Conservation (phyloP, 2,888 invertebrate species). For the Eledone cirrhosa region DNA sequence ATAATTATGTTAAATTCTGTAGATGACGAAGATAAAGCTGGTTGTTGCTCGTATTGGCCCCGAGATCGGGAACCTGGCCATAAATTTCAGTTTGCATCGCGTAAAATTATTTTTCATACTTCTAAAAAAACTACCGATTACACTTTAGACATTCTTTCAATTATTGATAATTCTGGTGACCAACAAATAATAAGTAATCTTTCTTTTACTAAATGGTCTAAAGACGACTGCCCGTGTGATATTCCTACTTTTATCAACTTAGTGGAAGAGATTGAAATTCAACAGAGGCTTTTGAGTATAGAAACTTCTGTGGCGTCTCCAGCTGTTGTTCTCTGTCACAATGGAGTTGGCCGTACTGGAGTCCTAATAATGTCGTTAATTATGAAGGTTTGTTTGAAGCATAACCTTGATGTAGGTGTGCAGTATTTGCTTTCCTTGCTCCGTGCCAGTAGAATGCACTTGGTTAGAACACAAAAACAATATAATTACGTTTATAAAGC, state of each 20-base stretch:
- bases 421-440: conserved; percentile 82
- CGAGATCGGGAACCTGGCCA: conserved; percentile 64
- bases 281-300: conserved; percentile 72
- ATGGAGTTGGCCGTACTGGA: conserved; percentile 81
- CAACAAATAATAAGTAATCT: conserved; percentile 78
- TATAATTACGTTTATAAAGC: conserved; percentile 88
- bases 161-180: conserved; percentile 61
- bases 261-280: conserved; percentile 85
- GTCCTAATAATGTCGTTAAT: conserved; percentile 82
- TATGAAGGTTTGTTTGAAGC: conserved; percentile 81
- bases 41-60: conserved; percentile 69
- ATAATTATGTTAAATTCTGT: conserved; percentile 80
- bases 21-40: conserved; percentile 65
- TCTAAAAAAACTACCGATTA: conserved; percentile 64
- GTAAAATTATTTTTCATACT: conserved; percentile 74
- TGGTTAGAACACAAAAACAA: conserved; percentile 88
- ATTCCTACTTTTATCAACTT: conserved; percentile 77
- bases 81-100: conserved; percentile 69
- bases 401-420: conserved; percentile 87
- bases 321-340: conserved; percentile 80
- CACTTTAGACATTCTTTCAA: conserved; percentile 64
- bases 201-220: conserved; percentile 81
- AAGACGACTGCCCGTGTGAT: conserved; percentile 75
- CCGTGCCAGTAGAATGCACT: conserved; percentile 86
- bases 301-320: conserved; percentile 69